Base-by-base conservation (phyloP, 1,140 invertebrate genomes). In the Camponotus vicinus region DNA sequence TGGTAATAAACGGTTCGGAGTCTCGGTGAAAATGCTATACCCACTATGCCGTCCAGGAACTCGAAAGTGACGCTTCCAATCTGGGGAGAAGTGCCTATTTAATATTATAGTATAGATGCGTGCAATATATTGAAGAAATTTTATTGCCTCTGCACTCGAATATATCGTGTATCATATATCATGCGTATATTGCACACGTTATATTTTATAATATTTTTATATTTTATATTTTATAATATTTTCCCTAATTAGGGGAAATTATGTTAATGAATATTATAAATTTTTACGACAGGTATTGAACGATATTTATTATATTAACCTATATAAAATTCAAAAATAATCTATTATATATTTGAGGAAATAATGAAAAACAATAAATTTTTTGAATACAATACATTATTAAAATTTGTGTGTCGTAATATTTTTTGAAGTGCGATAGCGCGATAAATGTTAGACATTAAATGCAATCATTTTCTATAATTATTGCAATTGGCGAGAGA, bases 41-140 rank as follows among this genome's bases (percentile, higher is more conserved):
- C 98, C 0, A 98, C 97, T 34, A 98, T 95, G 5, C 97, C 98
- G 92, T 98, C 98, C 95, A 97, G 97, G 1, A 98, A 94, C 9
- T 97, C 97, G 92, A 98, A 98, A 2, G 93, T 95, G 78, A 96
- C 96, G 0, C 90, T 91, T 4, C 94, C 95, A n/a, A 96, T 95
- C 95, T 96, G 5, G 4, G 86, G 7, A 77, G 80, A 86, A 64
- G 49, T 42, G 1, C 34, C 3, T 11, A 4, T 34, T 79, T 32
- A 70, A 59, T 42, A 0, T 61, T 27, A 8, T 52, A 15, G 15
- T 52, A 52, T 27, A 37, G 55, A 61, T 76, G 9, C 59, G 2
- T 59, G 27, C 27, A 76, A 77, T 27, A 27, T 27, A 27, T 63
- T 63, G 37, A 9, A n/a, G 3, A 61, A 61, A 63, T 27, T 42